Conservation (phyloP, 1,140 invertebrate species). For the Drosophila lowei region DNA sequence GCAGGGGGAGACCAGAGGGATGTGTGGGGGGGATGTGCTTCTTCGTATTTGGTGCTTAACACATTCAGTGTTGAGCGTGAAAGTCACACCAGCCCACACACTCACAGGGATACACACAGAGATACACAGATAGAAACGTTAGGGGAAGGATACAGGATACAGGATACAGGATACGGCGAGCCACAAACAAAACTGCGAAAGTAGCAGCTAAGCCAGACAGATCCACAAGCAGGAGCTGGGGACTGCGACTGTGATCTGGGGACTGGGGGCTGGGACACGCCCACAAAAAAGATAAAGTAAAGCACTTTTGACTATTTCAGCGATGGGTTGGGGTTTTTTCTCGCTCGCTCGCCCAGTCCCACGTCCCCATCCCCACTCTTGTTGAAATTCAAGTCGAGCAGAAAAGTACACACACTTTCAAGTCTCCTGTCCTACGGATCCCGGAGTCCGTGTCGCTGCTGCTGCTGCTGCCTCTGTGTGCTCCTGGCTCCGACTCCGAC, state of each 20-base stretch:
- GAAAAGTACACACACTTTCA: constrained; percentile 80
- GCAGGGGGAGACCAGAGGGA: neutral
- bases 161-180: constrained; percentile 74
- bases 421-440: constrained; percentile 39
- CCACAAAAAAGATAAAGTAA: constrained; percentile 73
- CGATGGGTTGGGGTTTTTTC: constrained; percentile 31
- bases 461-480: constrained; percentile 22
- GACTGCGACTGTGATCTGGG: neutral
- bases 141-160: neutral
- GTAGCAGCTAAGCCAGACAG: constrained; percentile 79
- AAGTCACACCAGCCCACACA: constrained; percentile 72
- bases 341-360: neutral
- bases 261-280: constrained; percentile 36
- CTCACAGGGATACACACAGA: constrained; percentile 9
- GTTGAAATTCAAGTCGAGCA: constrained; percentile 78
- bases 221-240: constrained; percentile 53
- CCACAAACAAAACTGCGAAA: constrained; percentile 81
- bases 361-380: constrained; percentile 21
- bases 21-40: neutral
- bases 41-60: constrained; percentile 69
- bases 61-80: constrained; percentile 66
- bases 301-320: constrained; percentile 81
- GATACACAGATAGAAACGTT: constrained; percentile 2
- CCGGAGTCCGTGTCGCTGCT: constrained; percentile 26
- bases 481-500: constrained; percentile 24